Base-by-base conservation (phyloP, 2,888 invertebrate genomes). In the Dione juno region DNA sequence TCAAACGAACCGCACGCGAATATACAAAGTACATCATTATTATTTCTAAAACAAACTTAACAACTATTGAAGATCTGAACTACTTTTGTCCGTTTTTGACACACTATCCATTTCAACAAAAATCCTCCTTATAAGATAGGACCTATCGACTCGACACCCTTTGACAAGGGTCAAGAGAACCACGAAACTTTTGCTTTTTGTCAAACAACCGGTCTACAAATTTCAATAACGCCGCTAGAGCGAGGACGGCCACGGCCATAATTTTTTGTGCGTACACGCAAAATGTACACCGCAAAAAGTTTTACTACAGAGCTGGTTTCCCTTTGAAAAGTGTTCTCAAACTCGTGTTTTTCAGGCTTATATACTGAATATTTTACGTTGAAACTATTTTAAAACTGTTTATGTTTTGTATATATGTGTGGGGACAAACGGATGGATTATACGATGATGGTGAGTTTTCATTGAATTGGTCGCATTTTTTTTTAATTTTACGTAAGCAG, bases 251-350 rank as follows among this genome's bases (percentile, higher is more conserved):
- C 79, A 35, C 80, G 76, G 80, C 77, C 79, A 78, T 61, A 81
- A 79, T 82, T 84, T 69, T 82, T 82, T 84, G 73, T 76, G 67
- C 66, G 73, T 70, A 69, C 69, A 74, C 75, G 73, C 77, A 79
- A 81, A 84, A 85, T 82, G 81, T 79, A 79, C 70, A 76, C 75
- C 76, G 67, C 77, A 79, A 79, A 79, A 81, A 77, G 70, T 81
- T 82, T 73, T n/a, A 74, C 76, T 76, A 77, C 68, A 67, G 73
- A 67, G 69, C 74, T 77, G 77, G 76, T 76, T 76, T 77, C 76
- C 69, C 77, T 80, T 82, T 80, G 77, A 78, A 75, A 75, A 45
- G 72, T 77, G 75, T 70, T 76, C 75, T 74, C 74, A 61, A 74
- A 78, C 76, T 78, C 67, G 70, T 76, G 72, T 76, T 75, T 76